These are phyloP conservation scores for Megalops cyprinoides DNA, from an alignment of 2,797 vertebrate species.

Conservation along the genomic window DNA sequence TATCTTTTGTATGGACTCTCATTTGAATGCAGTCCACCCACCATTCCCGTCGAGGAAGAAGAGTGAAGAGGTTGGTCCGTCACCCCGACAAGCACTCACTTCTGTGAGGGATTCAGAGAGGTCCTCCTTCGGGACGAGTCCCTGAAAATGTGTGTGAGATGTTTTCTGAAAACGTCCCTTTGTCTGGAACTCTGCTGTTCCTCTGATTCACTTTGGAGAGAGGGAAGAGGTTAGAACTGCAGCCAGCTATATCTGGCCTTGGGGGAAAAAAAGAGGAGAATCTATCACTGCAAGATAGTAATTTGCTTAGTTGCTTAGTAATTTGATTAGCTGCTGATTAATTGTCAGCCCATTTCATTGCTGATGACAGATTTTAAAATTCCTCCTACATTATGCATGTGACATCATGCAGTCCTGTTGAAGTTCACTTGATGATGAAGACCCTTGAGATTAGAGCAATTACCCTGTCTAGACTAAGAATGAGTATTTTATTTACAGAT, in stretches of 20 bases:
- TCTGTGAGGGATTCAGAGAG: not conserved
- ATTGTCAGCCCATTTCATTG: not conserved
- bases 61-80: slow-evolving; percentile 39
- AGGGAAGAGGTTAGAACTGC: too few relatives aligned
- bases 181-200: not conserved
- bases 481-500: not conserved
- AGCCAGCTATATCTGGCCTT: not conserved
- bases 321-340: not conserved
- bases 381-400: not conserved
- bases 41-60: not conserved
- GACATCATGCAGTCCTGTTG: not conserved
- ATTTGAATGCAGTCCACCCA: not conserved
- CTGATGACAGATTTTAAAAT: not conserved
- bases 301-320: too few relatives aligned
- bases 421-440: not conserved
- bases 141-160: too few relatives aligned
- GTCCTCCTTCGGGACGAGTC: too few relatives aligned
- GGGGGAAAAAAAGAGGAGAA: not conserved
- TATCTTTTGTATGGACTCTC: slow-evolving; percentile 38
- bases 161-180: not conserved
- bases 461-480: not conserved
- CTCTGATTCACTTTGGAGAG: not conserved
- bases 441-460: not conserved
- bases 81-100: slow-evolving; percentile 21
- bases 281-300: not conserved